Conservation (phyloP, 2,113 vertebrate genomes). For the Cynocephalus volans region DNA sequence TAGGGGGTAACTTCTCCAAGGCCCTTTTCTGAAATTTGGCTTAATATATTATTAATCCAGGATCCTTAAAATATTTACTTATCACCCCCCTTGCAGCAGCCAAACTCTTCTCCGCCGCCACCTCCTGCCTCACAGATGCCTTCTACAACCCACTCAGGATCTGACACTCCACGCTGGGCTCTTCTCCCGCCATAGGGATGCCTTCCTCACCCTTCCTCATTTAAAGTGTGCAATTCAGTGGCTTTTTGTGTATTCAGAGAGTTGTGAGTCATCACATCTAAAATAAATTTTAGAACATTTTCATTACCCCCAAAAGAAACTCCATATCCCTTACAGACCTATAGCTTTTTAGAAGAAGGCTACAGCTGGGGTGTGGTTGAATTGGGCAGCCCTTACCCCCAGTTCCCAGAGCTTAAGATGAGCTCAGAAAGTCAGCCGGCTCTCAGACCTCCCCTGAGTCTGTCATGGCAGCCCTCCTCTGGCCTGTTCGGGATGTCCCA, state of each 20-base stretch:
- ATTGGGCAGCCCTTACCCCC: neutral
- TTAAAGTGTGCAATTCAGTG: neutral
- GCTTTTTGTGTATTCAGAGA: neutral
- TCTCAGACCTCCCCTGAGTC: neutral
- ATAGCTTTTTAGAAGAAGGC: neutral
- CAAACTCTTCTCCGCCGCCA: neutral
- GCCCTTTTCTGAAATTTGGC: neutral
- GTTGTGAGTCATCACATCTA: neutral
- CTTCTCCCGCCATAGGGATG: too few species aligned
- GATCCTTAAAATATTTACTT: neutral
- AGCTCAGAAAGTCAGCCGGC: neutral
- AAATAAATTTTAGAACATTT: neutral
- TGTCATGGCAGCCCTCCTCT: neutral
- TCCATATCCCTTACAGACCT: neutral
- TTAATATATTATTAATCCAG: neutral
- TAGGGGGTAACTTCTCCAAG: neutral
- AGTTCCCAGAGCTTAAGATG: neutral
- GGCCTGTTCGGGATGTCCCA: neutral
- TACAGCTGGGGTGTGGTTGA: neutral
- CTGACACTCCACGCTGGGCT: neutral
- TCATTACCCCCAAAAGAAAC: neutral
- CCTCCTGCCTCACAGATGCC: neutral
- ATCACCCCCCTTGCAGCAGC: neutral
- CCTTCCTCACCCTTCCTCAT: neutral
- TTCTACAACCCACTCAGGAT: neutral